A percentile compares a stretch with the other conserved stretches of the same genome.
These are phyloP conservation scores for Dasypogon diadema DNA, from an alignment of 2,888 invertebrate species.

Conservation along the genomic window DNA sequence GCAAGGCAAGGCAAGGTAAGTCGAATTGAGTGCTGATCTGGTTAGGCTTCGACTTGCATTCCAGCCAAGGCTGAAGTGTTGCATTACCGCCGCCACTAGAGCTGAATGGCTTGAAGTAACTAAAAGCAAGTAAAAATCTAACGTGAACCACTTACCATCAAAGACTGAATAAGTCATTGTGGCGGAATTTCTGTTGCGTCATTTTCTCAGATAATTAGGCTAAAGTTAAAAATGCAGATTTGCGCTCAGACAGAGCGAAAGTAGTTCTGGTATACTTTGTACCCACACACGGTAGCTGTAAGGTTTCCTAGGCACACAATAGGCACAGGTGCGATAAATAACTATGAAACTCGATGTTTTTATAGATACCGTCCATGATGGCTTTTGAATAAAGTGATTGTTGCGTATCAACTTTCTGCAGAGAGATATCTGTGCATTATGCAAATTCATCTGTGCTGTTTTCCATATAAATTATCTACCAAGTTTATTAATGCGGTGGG, in stretches of 20 bases:
- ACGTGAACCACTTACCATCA: not conserved
- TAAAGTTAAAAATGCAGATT: conserved; percentile 10
- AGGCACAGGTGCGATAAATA: not conserved
- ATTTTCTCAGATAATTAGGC: conserved; percentile 6
- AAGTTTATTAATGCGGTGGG: no score
- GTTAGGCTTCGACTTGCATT: not conserved
- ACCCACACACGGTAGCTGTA: conserved; percentile 14
- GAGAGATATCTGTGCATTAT: no score
- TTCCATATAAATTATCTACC: no score
- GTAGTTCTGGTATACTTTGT: conserved; percentile 23
- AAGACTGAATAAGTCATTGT: conserved; percentile 18
- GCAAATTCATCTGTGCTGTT: no score
- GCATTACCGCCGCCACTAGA: conserved; percentile 18
- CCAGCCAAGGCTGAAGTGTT: conserved; percentile 36
- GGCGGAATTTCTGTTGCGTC: conserved; percentile 22
- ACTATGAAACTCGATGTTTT: not conserved
- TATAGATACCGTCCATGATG: not conserved
- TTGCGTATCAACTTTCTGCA: no score
- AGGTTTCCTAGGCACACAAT: not conserved
- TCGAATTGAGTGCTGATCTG: not conserved
- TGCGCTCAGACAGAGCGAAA: conserved; percentile 2
- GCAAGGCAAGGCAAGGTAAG: not conserved
- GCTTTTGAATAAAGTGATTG: not conserved
- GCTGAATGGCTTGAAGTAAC: not conserved
- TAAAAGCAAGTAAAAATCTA: not conserved